Evolutionary conservation across 2,888 invertebrate genomes (phyloP), one percentile per base, ranked within the genome.

Genomic region (Polyommatus icarus): DNA sequence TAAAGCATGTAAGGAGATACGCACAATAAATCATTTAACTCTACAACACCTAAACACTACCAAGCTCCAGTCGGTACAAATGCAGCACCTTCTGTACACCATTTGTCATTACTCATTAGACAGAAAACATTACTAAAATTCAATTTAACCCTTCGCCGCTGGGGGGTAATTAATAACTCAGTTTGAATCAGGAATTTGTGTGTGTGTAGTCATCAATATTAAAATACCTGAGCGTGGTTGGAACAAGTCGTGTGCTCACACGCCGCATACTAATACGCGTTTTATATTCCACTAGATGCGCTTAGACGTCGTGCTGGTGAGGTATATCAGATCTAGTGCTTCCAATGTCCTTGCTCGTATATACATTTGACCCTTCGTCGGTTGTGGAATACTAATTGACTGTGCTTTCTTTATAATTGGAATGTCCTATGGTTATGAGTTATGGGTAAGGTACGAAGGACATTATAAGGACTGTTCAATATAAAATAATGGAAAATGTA

Each of bases 231-330:
- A 84, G 84, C 84, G 82, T 84, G 85, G 89, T 85, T 87, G 86
- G 87, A 89, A 87, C 88, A 87, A 91, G 92, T 92, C 92, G 93
- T 93, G 92, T 86, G 85, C 82, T 84, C 85, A 84, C 85, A 87
- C 82, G 80, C 82, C 82, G 93, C 90, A 93, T 93, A 91, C 91
- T 85, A 91, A 93, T 84, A 84, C 82, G 82, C 83, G 80, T 90
- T 92, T 92, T 89, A 90, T 93, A 93, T 93, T 89, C 92, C 86
- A 81, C 84, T 84, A 86, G 87, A 80, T 84, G 81, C 81, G 82
- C 82, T 85, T 87, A 90, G 86, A 82, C 86, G 87, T 87, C 86
- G 88, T 87, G 88, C 83, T 87, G 84, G 83, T 82, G 82, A 80
- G 81, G 81, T 84, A 84, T 84, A 83, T 82, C 77, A 79, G 82